phyloP scores from a whole-genome alignment of 1,140 invertebrate genomes.

The Drosophila albomicans region DNA sequence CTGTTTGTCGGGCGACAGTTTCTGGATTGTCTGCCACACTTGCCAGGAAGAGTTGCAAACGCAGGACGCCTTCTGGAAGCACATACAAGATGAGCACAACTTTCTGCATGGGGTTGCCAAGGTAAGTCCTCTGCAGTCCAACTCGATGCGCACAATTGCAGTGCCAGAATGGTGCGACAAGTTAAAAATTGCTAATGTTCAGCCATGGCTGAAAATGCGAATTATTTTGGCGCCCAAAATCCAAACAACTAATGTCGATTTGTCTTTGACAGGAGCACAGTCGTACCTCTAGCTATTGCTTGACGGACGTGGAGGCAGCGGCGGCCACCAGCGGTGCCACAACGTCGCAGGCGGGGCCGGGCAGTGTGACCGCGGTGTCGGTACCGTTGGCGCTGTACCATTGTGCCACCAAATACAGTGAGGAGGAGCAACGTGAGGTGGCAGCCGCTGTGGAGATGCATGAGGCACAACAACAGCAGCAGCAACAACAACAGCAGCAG shows the following conservation, averaged over 20 bases:
- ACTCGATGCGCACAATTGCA: neutral
- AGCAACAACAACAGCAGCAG: slow-evolving; percentile 40
- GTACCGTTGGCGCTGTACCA: slow-evolving; percentile 68
- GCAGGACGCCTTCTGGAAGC: slow-evolving; percentile 82
- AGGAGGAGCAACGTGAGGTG: slow-evolving; percentile 67
- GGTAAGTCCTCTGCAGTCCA: slow-evolving; percentile 33
- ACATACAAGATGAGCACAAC: slow-evolving; percentile 83
- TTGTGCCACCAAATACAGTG: slow-evolving; percentile 68
- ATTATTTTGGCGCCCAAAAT: slow-evolving; percentile 54
- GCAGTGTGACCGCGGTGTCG: slow-evolving; percentile 52
- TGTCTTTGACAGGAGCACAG: slow-evolving; percentile 63
- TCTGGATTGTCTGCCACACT: slow-evolving; percentile 81
- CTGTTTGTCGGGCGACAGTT: slow-evolving; percentile 78
- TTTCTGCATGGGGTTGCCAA: slow-evolving; percentile 76
- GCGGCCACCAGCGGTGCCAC: slow-evolving; percentile 38
- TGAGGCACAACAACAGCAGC: slow-evolving; percentile 56
- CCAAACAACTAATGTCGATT: neutral
- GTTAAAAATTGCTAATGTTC: too few species aligned
- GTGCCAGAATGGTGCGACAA: neutral
- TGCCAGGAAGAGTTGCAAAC: slow-evolving; percentile 82
- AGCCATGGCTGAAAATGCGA: too few species aligned
- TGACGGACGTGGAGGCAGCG: slow-evolving; percentile 70
- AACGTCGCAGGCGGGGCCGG: slow-evolving; percentile 23
- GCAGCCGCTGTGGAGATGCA: slow-evolving; percentile 49
- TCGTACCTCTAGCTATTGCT: slow-evolving; percentile 67